Conservation (phyloP, 2,113 vertebrate species). For the Hippoglossus stenolepis region DNA sequence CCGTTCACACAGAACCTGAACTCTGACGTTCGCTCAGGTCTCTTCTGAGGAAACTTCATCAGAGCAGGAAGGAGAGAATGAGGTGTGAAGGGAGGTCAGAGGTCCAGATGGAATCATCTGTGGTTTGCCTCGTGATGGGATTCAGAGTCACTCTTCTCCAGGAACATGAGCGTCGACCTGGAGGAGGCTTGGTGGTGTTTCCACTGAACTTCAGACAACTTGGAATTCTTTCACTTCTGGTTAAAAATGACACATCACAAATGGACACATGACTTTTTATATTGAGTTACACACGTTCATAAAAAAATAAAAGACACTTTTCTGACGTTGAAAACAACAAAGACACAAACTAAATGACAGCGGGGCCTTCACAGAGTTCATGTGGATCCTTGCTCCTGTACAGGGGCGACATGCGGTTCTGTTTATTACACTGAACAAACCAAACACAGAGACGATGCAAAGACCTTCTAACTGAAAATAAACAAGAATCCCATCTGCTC, state of each 20-base stretch:
- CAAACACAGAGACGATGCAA: too few species aligned
- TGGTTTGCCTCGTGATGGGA: not conserved
- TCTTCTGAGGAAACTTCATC: too few species aligned
- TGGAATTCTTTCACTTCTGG: not conserved
- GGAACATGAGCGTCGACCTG: too few species aligned
- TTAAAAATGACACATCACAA: not conserved
- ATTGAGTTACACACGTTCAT: slow-evolving; percentile 28
- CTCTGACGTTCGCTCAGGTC: too few species aligned
- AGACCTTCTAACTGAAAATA: too few species aligned
- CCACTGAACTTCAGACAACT: not conserved
- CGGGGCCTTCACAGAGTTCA: not conserved
- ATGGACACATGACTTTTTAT: slow-evolving; percentile 29
- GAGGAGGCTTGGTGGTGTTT: not conserved
- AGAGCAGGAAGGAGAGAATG: too few species aligned
- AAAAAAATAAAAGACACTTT: slow-evolving; percentile 65
- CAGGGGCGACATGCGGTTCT: too few species aligned
- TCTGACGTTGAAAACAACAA: not conserved
- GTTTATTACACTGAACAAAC: too few species aligned
- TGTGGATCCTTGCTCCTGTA: too few species aligned
- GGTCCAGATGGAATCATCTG: not conserved
- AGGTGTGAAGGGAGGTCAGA: too few species aligned
- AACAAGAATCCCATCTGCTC: too few species aligned
- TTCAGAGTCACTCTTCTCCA: not conserved
- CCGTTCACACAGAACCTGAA: too few species aligned
- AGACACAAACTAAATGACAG: not conserved